Base-by-base conservation (phyloP, 2,113 vertebrate species). In the Urocolius indicus region DNA sequence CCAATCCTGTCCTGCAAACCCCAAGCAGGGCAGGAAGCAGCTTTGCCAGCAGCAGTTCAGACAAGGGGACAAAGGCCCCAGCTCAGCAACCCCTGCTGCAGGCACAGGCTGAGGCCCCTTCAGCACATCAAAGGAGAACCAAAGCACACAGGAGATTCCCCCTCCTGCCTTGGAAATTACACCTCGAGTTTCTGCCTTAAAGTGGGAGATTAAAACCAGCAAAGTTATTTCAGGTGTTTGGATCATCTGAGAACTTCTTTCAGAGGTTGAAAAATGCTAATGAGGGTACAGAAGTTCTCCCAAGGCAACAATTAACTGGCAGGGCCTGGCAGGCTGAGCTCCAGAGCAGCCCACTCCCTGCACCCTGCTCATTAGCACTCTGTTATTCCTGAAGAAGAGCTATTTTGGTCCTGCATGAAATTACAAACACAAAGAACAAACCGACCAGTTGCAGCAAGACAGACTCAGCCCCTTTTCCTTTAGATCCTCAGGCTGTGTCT, bases 61-160 rank as follows among this genome's bases (percentile, higher is more conserved):
- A 79, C 11, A 14, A 0, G 0, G 26, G 75, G 83, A 93, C 69
- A 71, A 45, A 58, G 93, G 77, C 92, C 68, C 86, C 26, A 67
- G 85, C 79, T 94, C 83, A 54, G 27, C 2, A 38, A 86, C 69
- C 65, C 63, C 68, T 11, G 93, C 95, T 96, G 38, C 83, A 69
- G 96, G 95, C 91, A n/a, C n/a, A n/a, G n/a, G n/a, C n/a, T n/a
- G n/a, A n/a, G n/a, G n/a, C n/a, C n/a, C n/a, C n/a, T n/a, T n/a
- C n/a, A n/a, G n/a, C 73, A 97, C 83, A 96, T 96, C 95, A 97
- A 96, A 97, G 94, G 86, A 52, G 67, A 95, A 94, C 94, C 94
- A 94, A 92, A 86, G 69, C 7, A 90, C 4, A n/a, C 18, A 14
- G 0, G 23, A 90, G 93, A 17, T 94, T n/a, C n/a, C 68, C 80